Conservation (phyloP, 2,797 vertebrate genomes). For the Fistularia tabacaria region DNA sequence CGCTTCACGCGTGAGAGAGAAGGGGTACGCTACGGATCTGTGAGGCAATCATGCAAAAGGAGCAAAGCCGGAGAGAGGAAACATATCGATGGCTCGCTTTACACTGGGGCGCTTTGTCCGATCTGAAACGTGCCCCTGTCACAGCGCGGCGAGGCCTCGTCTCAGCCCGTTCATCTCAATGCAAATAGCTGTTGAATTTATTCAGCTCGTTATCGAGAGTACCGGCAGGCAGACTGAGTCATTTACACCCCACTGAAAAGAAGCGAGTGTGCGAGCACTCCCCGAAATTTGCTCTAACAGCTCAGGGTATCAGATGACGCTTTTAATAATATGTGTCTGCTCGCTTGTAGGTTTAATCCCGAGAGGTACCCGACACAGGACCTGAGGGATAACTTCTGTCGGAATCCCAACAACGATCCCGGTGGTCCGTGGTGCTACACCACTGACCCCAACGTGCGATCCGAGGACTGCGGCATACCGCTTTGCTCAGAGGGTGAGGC, state of each 20-base stretch:
- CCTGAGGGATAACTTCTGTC: constrained; percentile 93
- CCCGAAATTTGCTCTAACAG: constrained; percentile 46
- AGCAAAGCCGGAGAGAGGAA: constrained; percentile 26
- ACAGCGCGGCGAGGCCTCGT: constrained; percentile 10
- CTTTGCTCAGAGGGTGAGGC: constrained; percentile 89
- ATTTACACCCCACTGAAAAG: constrained; percentile 32
- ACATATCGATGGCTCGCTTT: constrained; percentile 39
- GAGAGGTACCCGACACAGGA: constrained; percentile 84
- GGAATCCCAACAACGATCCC: constrained; percentile 91
- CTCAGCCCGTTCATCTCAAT: constrained; percentile 12
- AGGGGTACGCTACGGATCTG: constrained; percentile 24
- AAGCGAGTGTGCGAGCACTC: constrained; percentile 49
- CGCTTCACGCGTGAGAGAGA: constrained; percentile 46
- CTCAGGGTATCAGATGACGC: constrained; percentile 51
- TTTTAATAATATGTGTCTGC: constrained; percentile 37
- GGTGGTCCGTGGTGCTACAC: constrained; percentile 98
- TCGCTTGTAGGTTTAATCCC: constrained; percentile 77
- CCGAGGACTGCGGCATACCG: constrained; percentile 89
- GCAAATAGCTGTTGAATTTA: constrained; percentile 39
- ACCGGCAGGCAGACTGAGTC: not conserved
- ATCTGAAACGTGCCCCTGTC: constrained; percentile 19
- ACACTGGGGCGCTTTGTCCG: not conserved
- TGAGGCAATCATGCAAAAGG: constrained; percentile 40
- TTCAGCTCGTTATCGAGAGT: constrained; percentile 45
- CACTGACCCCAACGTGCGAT: constrained; percentile 84